Evolutionary conservation across 2,113 vertebrate genomes (phyloP).

Genomic region (Apteryx mantelli): DNA sequence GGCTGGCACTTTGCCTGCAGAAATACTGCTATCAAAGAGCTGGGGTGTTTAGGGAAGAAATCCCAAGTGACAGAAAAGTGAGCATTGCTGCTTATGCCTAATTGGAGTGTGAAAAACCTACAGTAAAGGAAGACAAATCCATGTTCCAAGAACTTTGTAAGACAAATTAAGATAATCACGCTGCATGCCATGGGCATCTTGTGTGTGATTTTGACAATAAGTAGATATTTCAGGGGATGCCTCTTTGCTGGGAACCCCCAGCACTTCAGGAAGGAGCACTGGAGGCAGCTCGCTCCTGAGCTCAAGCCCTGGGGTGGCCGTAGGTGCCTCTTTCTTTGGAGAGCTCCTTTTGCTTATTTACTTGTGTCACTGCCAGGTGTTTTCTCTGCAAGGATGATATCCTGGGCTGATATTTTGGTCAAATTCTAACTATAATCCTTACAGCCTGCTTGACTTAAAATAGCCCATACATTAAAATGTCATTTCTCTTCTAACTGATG

Average conservation of each 20-base stretch:
- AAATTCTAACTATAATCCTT: conserved; percentile 39
- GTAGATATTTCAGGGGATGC: neutral
- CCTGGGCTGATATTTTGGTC: neutral
- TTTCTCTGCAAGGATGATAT: conserved; percentile 1
- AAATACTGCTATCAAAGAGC: neutral
- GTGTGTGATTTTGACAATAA: neutral
- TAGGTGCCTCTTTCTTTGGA: neutral
- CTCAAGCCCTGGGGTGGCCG: neutral
- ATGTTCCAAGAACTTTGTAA: neutral
- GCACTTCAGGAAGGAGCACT: neutral
- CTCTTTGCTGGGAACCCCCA: neutral
- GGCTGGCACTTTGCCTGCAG: neutral
- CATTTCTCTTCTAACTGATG: conserved; percentile 13
- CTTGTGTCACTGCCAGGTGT: neutral
- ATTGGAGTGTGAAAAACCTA: neutral
- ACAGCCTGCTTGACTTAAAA: conserved; percentile 38
- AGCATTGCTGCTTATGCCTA: neutral
- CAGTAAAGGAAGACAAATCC: neutral
- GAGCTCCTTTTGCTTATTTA: neutral
- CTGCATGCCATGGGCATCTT: neutral
- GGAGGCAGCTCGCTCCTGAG: neutral
- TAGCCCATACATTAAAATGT: conserved; percentile 36
- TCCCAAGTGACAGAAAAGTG: neutral
- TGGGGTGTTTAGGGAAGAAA: neutral
- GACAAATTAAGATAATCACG: neutral